Evolutionary conservation across 2,113 vertebrate genomes (phyloP), one percentile per base, ranked within the genome.

Genomic region (Oceanodroma tethys): DNA sequence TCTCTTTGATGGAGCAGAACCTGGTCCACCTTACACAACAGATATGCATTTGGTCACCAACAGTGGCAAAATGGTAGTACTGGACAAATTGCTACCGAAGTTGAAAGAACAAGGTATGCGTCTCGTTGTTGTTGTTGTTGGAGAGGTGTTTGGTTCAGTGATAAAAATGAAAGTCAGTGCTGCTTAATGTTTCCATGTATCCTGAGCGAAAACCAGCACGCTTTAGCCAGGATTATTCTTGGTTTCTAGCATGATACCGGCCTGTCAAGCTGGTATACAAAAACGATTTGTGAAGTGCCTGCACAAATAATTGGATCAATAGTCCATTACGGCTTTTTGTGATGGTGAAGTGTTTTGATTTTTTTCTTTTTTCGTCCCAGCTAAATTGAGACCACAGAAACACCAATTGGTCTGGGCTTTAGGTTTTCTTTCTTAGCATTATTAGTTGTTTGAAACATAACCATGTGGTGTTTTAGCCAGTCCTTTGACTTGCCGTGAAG

Each of bases 31-130:
- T 8, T 99, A 99, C 88, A 99, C 99, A 16, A 99, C 99, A 36
- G 99, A 99, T 94, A 99, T 99, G 98, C 99, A 99, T 97, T 97
- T 99, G 86, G 99, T 98, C 52, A 99, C 99, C 92, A 99, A 99
- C 97, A 99, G 99, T 40, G 99, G 99, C 74, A 99, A 99, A 98
- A 99, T 99, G 99, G 99, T 98, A 17, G 99, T 99, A 36, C 95
- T 99, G 93, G 99, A 99, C 97, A 99, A 99, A 90, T 95, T 99
- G 68, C 98, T 99, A 7, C 99, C 99, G 1, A 99, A 99, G 75
- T 89, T 99, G 94, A 99, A 99, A 95, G 98, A 99, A 55, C 99
- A 99, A 98, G 99, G 99, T 99, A 96, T 34, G 87, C 13, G 0
- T 75, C 52, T 83, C 2, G 0, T 45, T 20, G 59, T 15, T 36